Base-by-base conservation (phyloP, 1,140 invertebrate species). In the Doryteuthis pealeii region DNA sequence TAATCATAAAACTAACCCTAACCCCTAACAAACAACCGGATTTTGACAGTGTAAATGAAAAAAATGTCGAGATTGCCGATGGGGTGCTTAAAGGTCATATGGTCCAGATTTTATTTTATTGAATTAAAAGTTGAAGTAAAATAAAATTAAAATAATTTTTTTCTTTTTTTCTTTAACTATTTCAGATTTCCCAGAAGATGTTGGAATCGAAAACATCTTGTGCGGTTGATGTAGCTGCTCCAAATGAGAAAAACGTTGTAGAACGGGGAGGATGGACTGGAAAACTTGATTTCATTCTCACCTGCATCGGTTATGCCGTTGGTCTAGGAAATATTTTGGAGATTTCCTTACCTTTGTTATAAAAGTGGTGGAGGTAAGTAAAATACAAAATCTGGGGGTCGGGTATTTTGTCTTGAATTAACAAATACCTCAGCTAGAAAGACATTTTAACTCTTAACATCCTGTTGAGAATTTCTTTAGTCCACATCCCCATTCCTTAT, bases 311-410 rank as follows among this genome's bases (percentile, higher is more conserved):
- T 2, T 86, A 87, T 73, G 87, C 88, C 3, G 88, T 89, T 4
- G 95, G 95, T 0, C 90, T 96, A 40, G 95, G 94, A 32, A 96
- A 96, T 85, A 95, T 96, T 72, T n/a, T 96, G 95, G 95, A 91
- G 95, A 81, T 97, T 97, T 89, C 95, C 95, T 14, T 96, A 96
- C 84, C 89, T 97, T 66, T 96, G 95, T 85, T 95, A 96, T 88
- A 94, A 96, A 86, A 96, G 96, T 88, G 95, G 95, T 71, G 95
- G 95, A 88, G 95, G 95, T 90, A 80, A 70, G 76, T 76, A 8
- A n/a, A n/a, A n/a, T n/a, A n/a, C n/a, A n/a, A n/a, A n/a, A n/a
- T n/a, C n/a, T n/a, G n/a, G n/a, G n/a, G n/a, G n/a, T n/a, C n/a
- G n/a, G n/a, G n/a, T n/a, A n/a, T n/a, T n/a, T n/a, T n/a, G n/a